phyloP scores from a whole-genome alignment of 2,888 invertebrate genomes.

The Hesperia comma region DNA sequence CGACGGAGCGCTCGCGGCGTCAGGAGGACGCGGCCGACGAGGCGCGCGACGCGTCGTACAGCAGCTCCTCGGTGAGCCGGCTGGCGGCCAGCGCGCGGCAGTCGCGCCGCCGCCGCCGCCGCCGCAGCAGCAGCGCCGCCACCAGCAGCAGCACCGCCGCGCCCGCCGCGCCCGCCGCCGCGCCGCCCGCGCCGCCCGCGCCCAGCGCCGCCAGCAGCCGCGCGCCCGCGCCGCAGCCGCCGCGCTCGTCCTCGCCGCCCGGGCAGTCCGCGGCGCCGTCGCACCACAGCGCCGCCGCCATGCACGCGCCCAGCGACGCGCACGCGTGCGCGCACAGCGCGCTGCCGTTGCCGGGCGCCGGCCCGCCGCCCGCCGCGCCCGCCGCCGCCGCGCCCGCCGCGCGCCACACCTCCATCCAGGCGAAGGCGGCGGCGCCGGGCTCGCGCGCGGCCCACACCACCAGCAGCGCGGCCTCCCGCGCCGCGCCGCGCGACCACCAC shows the following conservation, averaged over 20 bases:
- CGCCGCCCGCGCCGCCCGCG: conserved; percentile 83
- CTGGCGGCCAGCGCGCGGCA: conserved; percentile 85
- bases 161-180: conserved; percentile 78
- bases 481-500: conserved; percentile 81
- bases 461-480: conserved; percentile 87
- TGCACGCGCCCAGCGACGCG: conserved; percentile 90
- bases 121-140: conserved; percentile 83
- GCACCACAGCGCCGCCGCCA: conserved; percentile 85
- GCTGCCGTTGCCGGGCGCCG: conserved; percentile 58
- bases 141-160: conserved; percentile 61
- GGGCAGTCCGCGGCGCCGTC: conserved; percentile 82
- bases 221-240: conserved; percentile 54
- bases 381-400: conserved; percentile 81
- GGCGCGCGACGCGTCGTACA: conserved; percentile 85
- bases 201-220: conserved; percentile 85
- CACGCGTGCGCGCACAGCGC: conserved; percentile 75
- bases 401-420: conserved; percentile 90
- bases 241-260: conserved; percentile 88
- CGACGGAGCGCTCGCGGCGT: conserved; percentile 95
- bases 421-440: conserved; percentile 89
- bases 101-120: conserved; percentile 83
- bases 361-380: conserved; percentile 59
- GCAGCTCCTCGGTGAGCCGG: conserved; percentile 88
- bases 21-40: conserved; percentile 88
- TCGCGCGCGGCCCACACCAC: conserved; percentile 94